A percentile compares a stretch with the other conserved stretches of the same genome.
These are phyloP conservation scores for Julus scanicus DNA, from an alignment of 2,888 invertebrate genomes.

Conservation along the genomic window DNA sequence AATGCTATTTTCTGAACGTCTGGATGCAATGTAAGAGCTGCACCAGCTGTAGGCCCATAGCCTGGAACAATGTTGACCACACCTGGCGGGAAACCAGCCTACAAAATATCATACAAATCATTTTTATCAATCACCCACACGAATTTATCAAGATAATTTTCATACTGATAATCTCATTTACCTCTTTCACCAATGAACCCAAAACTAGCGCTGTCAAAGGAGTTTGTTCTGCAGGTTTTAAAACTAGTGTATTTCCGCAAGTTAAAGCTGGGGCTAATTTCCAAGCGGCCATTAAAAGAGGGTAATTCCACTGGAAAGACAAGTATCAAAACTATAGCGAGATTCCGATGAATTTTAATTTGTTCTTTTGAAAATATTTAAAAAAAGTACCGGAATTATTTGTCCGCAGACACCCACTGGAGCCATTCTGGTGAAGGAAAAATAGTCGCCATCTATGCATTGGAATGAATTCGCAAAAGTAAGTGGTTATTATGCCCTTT, in stretches of 20 bases:
- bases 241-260: slow-evolving; percentile 64
- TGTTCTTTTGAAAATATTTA: too few species aligned
- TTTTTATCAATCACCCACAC: background rate
- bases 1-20: slow-evolving; percentile 82
- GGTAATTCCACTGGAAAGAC: slow-evolving; percentile 55
- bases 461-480: background rate
- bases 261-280: slow-evolving; percentile 54
- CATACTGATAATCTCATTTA: background rate
- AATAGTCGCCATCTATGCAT: slow-evolving; percentile 68
- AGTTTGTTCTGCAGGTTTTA: slow-evolving; percentile 70
- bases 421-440: slow-evolving; percentile 72
- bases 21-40: slow-evolving; percentile 76
- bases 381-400: slow-evolving; percentile 66
- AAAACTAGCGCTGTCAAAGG: slow-evolving; percentile 68
- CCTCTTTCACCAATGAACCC: slow-evolving; percentile 64
- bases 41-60: slow-evolving; percentile 78
- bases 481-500: too few species aligned
- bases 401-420: slow-evolving; percentile 75
- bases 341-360: too few species aligned
- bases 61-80: slow-evolving; percentile 83
- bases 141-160: background rate
- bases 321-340: background rate
- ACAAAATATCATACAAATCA: slow-evolving; percentile 46
- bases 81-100: slow-evolving; percentile 81
- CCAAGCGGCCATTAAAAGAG: slow-evolving; percentile 55